These are phyloP conservation scores for Nymphalis polychloros DNA, from an alignment of 2,888 invertebrate species.

Conservation along the genomic window DNA sequence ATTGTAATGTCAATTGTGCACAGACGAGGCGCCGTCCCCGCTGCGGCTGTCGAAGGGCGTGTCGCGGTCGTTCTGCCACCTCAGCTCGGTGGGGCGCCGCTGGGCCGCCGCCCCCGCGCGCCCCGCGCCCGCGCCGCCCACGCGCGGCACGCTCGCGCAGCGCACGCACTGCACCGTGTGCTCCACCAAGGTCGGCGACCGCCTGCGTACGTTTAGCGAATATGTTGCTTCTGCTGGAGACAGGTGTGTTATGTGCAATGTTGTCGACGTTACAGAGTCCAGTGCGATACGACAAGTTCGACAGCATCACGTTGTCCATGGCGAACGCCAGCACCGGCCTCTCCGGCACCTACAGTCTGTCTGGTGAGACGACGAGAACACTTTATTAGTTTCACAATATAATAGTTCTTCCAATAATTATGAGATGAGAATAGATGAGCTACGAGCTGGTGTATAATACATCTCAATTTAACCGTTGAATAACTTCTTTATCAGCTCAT, in stretches of 20 bases:
- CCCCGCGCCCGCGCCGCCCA: slow-evolving; percentile 67
- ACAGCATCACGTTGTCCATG: slow-evolving; percentile 91
- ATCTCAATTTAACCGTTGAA: too few species aligned
- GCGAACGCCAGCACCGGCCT: slow-evolving; percentile 83
- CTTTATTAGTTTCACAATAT: too few species aligned
- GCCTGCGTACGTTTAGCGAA: background rate
- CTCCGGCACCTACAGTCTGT: slow-evolving; percentile 81
- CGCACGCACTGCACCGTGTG: slow-evolving; percentile 74
- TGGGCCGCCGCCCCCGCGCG: slow-evolving; percentile 53
- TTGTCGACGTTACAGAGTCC: slow-evolving; percentile 83
- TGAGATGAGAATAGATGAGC: too few species aligned
- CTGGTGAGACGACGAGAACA: slow-evolving; percentile 50
- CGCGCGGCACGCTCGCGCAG: slow-evolving; percentile 72
- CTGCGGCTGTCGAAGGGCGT: slow-evolving; percentile 66
- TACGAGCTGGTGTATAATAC: too few species aligned
- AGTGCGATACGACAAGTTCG: slow-evolving; percentile 95
- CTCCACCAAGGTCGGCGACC: slow-evolving; percentile 59
- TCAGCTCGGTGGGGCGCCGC: slow-evolving; percentile 69
- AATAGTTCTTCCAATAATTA: too few species aligned
- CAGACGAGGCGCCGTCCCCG: slow-evolving; percentile 58
- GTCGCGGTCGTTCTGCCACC: slow-evolving; percentile 75
- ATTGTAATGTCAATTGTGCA: background rate
- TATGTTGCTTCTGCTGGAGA: too few species aligned
- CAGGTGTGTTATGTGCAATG: background rate
- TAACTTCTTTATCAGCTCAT: too few species aligned